Evolutionary conservation across 2,888 invertebrate species (phyloP).

Genomic region (Congeria kusceri): DNA sequence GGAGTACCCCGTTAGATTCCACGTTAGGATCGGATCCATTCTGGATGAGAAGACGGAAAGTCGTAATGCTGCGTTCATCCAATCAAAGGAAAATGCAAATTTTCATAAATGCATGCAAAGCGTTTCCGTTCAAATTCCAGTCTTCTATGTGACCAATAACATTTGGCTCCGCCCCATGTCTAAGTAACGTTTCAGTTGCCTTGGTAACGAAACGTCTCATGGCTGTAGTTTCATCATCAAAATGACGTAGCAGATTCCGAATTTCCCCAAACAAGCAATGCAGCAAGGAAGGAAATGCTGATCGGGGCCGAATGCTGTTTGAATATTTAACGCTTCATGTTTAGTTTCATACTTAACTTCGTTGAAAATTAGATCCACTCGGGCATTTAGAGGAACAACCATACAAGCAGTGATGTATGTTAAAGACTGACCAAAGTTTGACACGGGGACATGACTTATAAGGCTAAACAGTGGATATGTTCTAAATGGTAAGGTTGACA

Average conservation of each 20-base stretch:
- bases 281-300: constrained; percentile 76
- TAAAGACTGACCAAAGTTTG: constrained; percentile 69
- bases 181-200: constrained; percentile 72
- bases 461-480: constrained; percentile 82
- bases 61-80: constrained; percentile 59
- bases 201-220: constrained; percentile 66
- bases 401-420: constrained; percentile 72
- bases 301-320: constrained; percentile 76
- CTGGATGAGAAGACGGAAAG: constrained; percentile 69
- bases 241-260: constrained; percentile 59
- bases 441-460: constrained; percentile 70
- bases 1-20: constrained; percentile 57
- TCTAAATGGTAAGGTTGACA: constrained; percentile 71
- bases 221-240: constrained; percentile 53
- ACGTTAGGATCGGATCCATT: constrained; percentile 75
- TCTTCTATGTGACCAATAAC: constrained; percentile 66
- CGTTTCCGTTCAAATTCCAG: constrained; percentile 62
- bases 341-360: constrained; percentile 73
- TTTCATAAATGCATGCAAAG: constrained; percentile 73
- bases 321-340: constrained; percentile 50
- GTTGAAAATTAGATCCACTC: constrained; percentile 81
- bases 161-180: constrained; percentile 72
- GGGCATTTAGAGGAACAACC: constrained; percentile 72
- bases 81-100: constrained; percentile 59
- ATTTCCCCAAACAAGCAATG: constrained; percentile 75